Evolutionary conservation across 1,140 invertebrate species (phyloP).

Genomic region (Sarcophaga peregrina): DNA sequence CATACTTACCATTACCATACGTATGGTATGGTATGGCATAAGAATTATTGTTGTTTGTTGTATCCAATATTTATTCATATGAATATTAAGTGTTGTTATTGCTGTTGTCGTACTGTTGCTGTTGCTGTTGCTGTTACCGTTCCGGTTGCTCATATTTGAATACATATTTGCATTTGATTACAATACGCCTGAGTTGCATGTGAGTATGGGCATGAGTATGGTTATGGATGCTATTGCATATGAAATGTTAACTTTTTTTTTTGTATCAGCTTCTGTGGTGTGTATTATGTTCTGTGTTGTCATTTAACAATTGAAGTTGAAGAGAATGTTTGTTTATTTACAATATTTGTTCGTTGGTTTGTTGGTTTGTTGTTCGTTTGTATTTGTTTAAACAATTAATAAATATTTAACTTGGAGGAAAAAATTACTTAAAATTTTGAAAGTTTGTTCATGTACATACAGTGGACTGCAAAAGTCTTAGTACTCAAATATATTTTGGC

Average conservation of each 20-base stretch:
- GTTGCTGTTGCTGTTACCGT: neutral
- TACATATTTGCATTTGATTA: conserved; percentile 16
- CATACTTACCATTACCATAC: neutral
- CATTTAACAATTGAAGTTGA: too few species aligned
- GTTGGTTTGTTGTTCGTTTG: neutral
- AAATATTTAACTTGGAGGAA: neutral
- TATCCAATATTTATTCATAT: neutral
- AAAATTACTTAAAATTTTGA: neutral
- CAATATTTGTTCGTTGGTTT: neutral
- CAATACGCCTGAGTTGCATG: neutral
- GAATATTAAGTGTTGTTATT: neutral
- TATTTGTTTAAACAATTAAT: conserved; percentile 3
- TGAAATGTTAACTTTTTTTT: neutral
- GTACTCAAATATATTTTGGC: too few species aligned
- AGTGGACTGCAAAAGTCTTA: too few species aligned
- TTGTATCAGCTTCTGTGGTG: neutral
- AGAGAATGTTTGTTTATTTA: too few species aligned
- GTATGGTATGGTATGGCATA: neutral
- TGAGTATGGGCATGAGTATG: neutral
- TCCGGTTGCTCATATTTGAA: neutral
- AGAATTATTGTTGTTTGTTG: neutral
- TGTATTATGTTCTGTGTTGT: too few species aligned
- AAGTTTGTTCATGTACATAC: neutral
- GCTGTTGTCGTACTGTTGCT: neutral
- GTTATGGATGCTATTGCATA: neutral